These are phyloP conservation scores for Drosophila ochracea DNA, from an alignment of 2,888 invertebrate species.

Conservation along the genomic window DNA sequence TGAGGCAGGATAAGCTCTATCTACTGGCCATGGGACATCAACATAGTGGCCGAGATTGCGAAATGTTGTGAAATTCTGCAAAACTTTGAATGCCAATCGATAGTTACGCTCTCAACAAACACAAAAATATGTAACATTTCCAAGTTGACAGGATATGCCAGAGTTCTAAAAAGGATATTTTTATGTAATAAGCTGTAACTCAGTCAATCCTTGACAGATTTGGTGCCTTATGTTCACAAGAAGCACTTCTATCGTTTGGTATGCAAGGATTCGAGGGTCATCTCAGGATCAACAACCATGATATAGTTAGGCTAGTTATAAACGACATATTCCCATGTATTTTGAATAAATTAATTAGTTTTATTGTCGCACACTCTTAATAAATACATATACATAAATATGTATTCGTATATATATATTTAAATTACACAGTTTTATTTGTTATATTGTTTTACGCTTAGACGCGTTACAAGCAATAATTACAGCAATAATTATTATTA, in stretches of 20 bases:
- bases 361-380: conserved; percentile 85
- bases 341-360: conserved; percentile 83
- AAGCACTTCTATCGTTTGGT: not conserved
- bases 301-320: not conserved
- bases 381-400: conserved; percentile 47
- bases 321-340: conserved; percentile 13
- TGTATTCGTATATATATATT: conserved; percentile 31
- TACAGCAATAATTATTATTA: conserved; percentile 44
- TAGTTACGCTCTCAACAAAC: not conserved
- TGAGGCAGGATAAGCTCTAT: not conserved
- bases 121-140: not conserved
- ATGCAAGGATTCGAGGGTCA: not conserved
- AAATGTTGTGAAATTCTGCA: not conserved
- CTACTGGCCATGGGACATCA: not conserved
- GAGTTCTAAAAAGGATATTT: not conserved
- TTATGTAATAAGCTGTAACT: not conserved
- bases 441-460: conserved; percentile 30
- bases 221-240: not conserved
- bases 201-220: not conserved
- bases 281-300: not conserved
- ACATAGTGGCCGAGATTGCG: not conserved
- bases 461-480: conserved; percentile 24
- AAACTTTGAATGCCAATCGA: not conserved
- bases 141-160: not conserved
- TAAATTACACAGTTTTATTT: conserved; percentile 73